Evolutionary conservation across 92 coral and sea anemone species (phyloP), one percentile per base, ranked within the genome.

Genomic region (Porites cylindrica): DNA sequence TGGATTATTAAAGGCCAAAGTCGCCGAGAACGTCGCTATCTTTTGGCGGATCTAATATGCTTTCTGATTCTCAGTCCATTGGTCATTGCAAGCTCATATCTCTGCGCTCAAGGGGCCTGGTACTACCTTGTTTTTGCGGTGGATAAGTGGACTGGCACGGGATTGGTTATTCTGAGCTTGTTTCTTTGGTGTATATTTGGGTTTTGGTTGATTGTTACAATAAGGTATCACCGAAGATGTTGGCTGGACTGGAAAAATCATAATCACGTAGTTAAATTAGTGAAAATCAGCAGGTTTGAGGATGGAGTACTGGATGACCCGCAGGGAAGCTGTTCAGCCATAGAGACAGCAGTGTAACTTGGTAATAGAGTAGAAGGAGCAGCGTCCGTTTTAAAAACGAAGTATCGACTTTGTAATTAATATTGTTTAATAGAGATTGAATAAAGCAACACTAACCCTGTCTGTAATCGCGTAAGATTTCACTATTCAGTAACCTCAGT

Each of bases 71-170:
- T 97, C 11, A 90, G 97, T 14, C 99, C 99, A 12, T 65, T 97
- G 75, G 97, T 93, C 1, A 74, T 91, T 11, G 89, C 91, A 12
- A 95, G 98, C 76, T 93, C 97, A 6, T 94, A 90, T 17, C 94
- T 97, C n/a, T 97, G 99, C 26, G 93, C 88, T 2, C 93, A 95
- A 74, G 99, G 99, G 32, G 94, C 99, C 54, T 93, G 92, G 91
- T 89, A 97, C 90, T 97, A 97, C 81, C 88, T 95, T 78, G 61
- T 74, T 47, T 52, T 90, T 69, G 90, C 92, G 53, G 47, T 38
- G 47, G 91, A 92, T 16, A 70, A 82, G 74, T 89, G 96, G 96
- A 88, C 94, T 19, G 98, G 96, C 1, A 82, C 89, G 8, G 99
- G 99, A 21, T 87, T 97, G 63, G 76, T 93, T 17, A 53, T 82